A percentile compares a stretch with the other conserved stretches of the same genome.
These are phyloP conservation scores for Clivina fossor DNA, from an alignment of 2,888 invertebrate genomes.

Conservation along the genomic window DNA sequence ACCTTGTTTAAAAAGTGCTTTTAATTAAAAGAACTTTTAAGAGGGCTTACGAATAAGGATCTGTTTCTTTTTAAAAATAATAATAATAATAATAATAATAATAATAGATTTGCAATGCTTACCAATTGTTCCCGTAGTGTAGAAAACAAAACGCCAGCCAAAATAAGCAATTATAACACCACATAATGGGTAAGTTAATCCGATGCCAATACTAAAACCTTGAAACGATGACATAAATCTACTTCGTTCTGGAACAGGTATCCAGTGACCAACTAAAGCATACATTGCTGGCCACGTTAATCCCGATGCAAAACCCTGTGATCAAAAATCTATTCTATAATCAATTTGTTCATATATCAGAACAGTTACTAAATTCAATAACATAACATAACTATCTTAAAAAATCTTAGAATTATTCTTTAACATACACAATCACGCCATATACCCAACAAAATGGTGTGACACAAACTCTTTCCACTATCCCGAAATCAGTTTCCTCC, in stretches of 20 bases:
- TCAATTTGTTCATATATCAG: conserved; percentile 3
- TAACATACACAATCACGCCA: too few relatives aligned
- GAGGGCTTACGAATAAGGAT: too few relatives aligned
- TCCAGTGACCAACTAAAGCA: conserved; percentile 72
- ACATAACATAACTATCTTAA: too few relatives aligned
- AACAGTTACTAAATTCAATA: too few relatives aligned
- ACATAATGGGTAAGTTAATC: conserved; percentile 69
- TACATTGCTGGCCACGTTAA: conserved; percentile 78
- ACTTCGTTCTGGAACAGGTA: conserved; percentile 69
- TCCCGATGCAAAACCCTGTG: conserved; percentile 53
- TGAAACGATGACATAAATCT: conserved; percentile 76
- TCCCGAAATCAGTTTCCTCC: too few relatives aligned
- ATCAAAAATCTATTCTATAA: background rate
- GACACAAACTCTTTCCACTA: too few relatives aligned
- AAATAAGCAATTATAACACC: conserved; percentile 68
- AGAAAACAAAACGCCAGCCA: conserved; percentile 70
- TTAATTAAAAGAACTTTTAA: too few relatives aligned
- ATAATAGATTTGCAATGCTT: too few relatives aligned
- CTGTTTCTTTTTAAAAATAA: background rate
- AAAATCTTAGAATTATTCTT: too few relatives aligned
- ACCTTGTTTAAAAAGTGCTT: too few relatives aligned
- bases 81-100: background rate
- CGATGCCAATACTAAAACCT: conserved; percentile 75
- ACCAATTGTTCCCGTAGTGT: conserved; percentile 68
- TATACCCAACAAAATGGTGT: too few relatives aligned